These are phyloP conservation scores for Dicentrarchus labrax DNA, from an alignment of 2,113 vertebrate species.

Conservation along the genomic window DNA sequence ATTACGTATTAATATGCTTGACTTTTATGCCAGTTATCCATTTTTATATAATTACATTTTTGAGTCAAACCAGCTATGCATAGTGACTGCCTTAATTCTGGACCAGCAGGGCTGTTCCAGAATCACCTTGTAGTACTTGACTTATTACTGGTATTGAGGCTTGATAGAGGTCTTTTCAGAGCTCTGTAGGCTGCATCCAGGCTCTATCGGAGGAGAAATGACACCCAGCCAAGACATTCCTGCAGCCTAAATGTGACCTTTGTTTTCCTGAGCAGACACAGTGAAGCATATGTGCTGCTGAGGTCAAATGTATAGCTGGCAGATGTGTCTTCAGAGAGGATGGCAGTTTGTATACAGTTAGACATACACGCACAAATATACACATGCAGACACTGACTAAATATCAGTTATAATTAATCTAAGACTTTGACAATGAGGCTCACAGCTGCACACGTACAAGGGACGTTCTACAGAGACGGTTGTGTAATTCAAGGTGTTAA, in stretches of 20 bases:
- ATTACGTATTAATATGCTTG: not conserved
- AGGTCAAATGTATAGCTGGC: slow-evolving; percentile 54
- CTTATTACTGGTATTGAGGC: not conserved
- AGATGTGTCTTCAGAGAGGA: slow-evolving; percentile 57
- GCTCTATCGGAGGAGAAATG: slow-evolving; percentile 67
- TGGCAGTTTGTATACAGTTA: slow-evolving; percentile 8
- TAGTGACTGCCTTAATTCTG: not conserved
- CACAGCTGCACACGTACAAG: not conserved
- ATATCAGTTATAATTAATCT: not conserved
- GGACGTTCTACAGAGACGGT: not conserved
- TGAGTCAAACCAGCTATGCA: not conserved
- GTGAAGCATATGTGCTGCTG: slow-evolving; percentile 42
- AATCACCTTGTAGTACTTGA: not conserved
- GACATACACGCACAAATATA: not conserved
- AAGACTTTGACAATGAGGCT: not conserved
- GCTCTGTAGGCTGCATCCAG: slow-evolving; percentile 24
- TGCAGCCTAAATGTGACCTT: slow-evolving; percentile 77
- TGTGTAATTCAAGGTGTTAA: not conserved
- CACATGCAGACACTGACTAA: not conserved
- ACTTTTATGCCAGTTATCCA: not conserved
- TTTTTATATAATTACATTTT: not conserved
- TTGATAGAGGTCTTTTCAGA: slow-evolving; percentile 27
- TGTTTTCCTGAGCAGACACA: slow-evolving; percentile 65
- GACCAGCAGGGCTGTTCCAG: not conserved
- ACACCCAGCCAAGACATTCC: slow-evolving; percentile 79